Base-by-base conservation (phyloP, 2,113 vertebrate genomes). In the Apodemus speciosus region DNA sequence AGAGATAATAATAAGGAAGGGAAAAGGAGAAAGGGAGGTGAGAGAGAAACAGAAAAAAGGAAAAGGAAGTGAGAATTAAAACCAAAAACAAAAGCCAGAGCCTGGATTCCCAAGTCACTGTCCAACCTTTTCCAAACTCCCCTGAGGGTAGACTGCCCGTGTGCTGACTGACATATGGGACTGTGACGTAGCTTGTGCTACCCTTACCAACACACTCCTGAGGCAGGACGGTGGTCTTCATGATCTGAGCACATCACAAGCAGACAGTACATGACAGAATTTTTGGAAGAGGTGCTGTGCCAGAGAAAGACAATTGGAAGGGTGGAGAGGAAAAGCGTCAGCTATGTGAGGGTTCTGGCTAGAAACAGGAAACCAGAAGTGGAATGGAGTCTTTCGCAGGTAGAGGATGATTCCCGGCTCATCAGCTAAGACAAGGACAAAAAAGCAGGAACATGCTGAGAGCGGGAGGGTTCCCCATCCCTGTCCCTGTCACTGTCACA, bases 231-330 rank as follows among this genome's bases (percentile, higher is more conserved):
- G 14, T 2, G 14, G 27, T 66, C 62, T 56, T 49, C 6, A 30
- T 0, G 5, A 58, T 0, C 7, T 2, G 53, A 4, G 9, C 38
- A 32, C 0, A 4, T 13, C 9, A 1, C 2, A 15, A 6, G 71
- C 76, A 53, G 23, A 64, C 10, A 53, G 46, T 20, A 14, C 21
- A 0, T 0, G 46, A 15, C 25, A 13, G 0, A 30, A 16, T 68
- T 62, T 62, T 8, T 1, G 4, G 71, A 27, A 69, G 64, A 3
- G 20, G 40, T 1, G 11, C 21, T 38, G 11, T 0, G 15, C 2
- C 32, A 84, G 40, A 58, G 15, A 80, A 30, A 71, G 77, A 53
- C 69, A 4, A 2, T 0, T 2, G 27, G 43, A 30, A 64, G 0
- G 18, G 56, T 9, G 2, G 0, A 73, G 46, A 77, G n/a, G 0